These are phyloP conservation scores for Oncorhynchus nerka DNA, from an alignment of 2,113 vertebrate genomes.

Conservation along the genomic window DNA sequence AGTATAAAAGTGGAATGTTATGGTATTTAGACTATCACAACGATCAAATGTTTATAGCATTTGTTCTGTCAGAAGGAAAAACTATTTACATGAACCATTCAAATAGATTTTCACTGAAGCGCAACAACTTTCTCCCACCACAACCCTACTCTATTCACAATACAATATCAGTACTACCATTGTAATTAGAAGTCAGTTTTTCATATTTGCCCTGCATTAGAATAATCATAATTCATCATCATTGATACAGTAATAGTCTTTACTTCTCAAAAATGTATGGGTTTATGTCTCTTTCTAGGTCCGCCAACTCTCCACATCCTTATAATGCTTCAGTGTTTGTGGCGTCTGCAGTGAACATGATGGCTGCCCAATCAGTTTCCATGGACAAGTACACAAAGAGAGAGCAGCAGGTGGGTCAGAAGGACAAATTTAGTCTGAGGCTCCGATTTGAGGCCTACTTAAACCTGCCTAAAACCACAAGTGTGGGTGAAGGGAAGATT, in stretches of 20 bases:
- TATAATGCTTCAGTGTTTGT: slow-evolving; percentile 69
- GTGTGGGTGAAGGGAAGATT: not conserved
- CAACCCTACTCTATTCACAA: not conserved
- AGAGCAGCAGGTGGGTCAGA: slow-evolving; percentile 69
- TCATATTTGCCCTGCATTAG: not conserved
- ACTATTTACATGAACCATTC: not conserved
- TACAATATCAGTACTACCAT: not conserved
- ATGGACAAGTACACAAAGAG: slow-evolving; percentile 73
- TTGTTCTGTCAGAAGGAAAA: no score
- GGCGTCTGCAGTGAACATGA: slow-evolving; percentile 67
- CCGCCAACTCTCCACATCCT: slow-evolving; percentile 47
- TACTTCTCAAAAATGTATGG: not conserved
- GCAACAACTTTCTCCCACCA: not conserved
- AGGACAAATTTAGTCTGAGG: slow-evolving; percentile 6
- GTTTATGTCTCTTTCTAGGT: slow-evolving; percentile 50
- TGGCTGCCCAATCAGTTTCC: slow-evolving; percentile 73
- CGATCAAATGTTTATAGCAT: not conserved
- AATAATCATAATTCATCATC: not conserved
- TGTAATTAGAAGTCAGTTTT: not conserved
- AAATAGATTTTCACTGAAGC: not conserved
- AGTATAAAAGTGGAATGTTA: not conserved
- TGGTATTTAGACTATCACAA: not conserved
- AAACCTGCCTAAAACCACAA: slow-evolving; percentile 10
- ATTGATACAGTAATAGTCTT: not conserved
- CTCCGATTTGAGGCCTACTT: not conserved